These are phyloP conservation scores for Cancer borealis DNA, from an alignment of 2,888 invertebrate genomes.

Conservation along the genomic window DNA sequence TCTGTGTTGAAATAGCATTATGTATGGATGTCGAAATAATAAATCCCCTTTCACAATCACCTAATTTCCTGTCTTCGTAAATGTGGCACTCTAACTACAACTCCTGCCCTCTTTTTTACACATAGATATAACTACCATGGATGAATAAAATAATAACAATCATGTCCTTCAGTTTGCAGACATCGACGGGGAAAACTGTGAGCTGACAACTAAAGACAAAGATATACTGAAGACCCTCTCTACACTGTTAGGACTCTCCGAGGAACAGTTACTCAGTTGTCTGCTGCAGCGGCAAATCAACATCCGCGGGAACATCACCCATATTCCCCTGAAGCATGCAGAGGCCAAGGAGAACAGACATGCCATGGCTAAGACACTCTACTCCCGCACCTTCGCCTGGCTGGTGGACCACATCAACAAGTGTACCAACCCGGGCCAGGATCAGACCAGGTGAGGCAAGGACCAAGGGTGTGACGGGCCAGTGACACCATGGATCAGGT, in stretches of 20 bases:
- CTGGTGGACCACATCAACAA: slow-evolving; percentile 94
- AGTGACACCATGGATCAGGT: neutral
- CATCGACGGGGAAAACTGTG: slow-evolving; percentile 91
- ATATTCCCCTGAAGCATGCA: slow-evolving; percentile 88
- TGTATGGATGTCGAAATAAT: no score
- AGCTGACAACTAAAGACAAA: slow-evolving; percentile 86
- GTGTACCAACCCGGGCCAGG: slow-evolving; percentile 93
- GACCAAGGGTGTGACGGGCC: neutral
- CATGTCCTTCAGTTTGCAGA: slow-evolving; percentile 81
- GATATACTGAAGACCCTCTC: slow-evolving; percentile 88
- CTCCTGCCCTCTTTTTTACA: no score
- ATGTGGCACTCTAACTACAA: no score
- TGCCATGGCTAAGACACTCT: slow-evolving; percentile 95
- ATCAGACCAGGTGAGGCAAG: slow-evolving; percentile 79
- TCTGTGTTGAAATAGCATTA: no score
- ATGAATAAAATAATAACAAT: neutral
- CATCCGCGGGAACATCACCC: slow-evolving; percentile 94
- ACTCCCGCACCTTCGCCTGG: slow-evolving; percentile 95
- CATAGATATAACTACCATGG: neutral
- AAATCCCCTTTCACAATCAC: no score
- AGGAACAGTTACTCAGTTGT: slow-evolving; percentile 88
- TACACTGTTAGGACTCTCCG: slow-evolving; percentile 87
- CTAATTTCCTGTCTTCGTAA: no score
- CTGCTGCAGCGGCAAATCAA: slow-evolving; percentile 90
- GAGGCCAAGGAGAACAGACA: slow-evolving; percentile 93